Evolutionary conservation across 1,140 invertebrate species (phyloP), one percentile per base, ranked within the genome.

Genomic region (Antheraea mylitta): DNA sequence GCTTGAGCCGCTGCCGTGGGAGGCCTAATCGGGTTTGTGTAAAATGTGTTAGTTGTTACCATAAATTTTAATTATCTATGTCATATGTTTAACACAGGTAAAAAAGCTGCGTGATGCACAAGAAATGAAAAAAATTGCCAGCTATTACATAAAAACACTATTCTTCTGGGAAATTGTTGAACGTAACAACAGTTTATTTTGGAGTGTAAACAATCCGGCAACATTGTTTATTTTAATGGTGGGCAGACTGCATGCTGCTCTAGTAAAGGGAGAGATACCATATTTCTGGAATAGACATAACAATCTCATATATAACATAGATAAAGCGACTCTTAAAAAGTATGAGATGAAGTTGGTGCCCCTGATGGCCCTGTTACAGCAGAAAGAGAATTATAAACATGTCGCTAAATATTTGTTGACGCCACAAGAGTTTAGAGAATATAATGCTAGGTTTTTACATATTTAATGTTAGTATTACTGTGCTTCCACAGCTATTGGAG

Each of bases 91-190:
- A 66, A 82, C 79, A 37, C 74, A 89, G 86, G 18, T 87, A 3
- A 89, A 89, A 53, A 85, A 86, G 69, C 62, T 89, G 7, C 75
- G 87, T 0, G 87, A 89, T 45, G 48, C 82, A 0, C 75, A 75
- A 53, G 73, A 67, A 0, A 82, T 89, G 83, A 59, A 81, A 0
- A 77, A 77, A 30, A 84, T 89, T 22, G 82, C 81, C 8, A 86
- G 84, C 65, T 87, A 89, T 62, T 85, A 85, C 45, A 83, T 89
- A 18, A 86, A 89, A 67, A 89, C 85, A 0, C n/a, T 89, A 7
- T 85, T 87, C 70, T 84, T 85, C 19, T 86, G 81, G 82, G 84
- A 89, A 69, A 79, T 81, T 2, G 19, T 70, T 0, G 69, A 76
- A n/a, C 67, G 69, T 10, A 64, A 76, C 19, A 60, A 80, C 7